Evolutionary conservation across 1,140 invertebrate genomes (phyloP).

Genomic region (Glossosoma conforme): DNA sequence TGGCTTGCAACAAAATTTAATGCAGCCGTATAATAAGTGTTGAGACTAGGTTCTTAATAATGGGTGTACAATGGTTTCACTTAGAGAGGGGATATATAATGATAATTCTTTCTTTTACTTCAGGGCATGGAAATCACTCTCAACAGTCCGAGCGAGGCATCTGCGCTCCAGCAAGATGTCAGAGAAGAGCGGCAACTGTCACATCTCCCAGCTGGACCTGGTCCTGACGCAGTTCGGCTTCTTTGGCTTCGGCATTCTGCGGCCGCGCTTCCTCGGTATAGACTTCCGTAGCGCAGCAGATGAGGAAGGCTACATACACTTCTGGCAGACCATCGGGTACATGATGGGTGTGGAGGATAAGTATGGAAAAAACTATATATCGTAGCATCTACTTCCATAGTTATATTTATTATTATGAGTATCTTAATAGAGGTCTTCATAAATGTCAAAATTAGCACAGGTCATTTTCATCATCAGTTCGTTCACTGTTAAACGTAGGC

Average conservation of each 20-base stretch:
- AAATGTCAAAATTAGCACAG: too few relatives aligned
- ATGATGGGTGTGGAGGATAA: constrained; percentile 77
- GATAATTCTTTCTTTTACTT: constrained; percentile 21
- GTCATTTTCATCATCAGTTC: too few relatives aligned
- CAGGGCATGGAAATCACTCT: constrained; percentile 61
- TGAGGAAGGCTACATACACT: constrained; percentile 72
- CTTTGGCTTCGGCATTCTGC: constrained; percentile 68
- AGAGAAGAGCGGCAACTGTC: constrained; percentile 42
- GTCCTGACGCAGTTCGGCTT: constrained; percentile 83
- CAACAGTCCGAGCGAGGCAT: constrained; percentile 62
- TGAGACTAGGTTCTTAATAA: too few relatives aligned
- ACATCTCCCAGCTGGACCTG: constrained; percentile 74
- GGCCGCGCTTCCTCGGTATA: constrained; percentile 62
- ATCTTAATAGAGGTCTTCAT: too few relatives aligned
- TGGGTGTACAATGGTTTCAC: too few relatives aligned
- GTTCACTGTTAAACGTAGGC: too few relatives aligned
- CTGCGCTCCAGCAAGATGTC: constrained; percentile 52
- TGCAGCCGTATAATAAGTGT: too few relatives aligned
- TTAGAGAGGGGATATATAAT: too few relatives aligned
- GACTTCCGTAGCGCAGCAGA: constrained; percentile 50
- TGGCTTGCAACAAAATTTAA: too few relatives aligned
- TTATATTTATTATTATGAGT: too few relatives aligned
- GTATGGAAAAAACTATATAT: too few relatives aligned
- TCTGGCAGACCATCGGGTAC: constrained; percentile 78
- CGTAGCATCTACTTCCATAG: too few relatives aligned